Conservation (phyloP, 2,113 vertebrate genomes). For the Neogobius melanostomus region DNA sequence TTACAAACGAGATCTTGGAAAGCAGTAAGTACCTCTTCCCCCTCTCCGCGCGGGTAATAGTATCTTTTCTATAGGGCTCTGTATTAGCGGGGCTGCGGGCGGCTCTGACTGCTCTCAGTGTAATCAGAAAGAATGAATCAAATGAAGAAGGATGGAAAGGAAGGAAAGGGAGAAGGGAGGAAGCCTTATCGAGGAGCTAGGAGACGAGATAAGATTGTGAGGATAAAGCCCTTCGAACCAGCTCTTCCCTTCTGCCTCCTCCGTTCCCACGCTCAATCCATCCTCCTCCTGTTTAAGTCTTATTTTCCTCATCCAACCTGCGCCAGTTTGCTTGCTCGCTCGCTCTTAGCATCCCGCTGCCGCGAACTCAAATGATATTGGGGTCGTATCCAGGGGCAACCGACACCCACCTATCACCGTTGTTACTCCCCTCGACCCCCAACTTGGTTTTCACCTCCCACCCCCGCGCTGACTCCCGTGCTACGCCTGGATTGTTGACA, state of each 20-base stretch:
- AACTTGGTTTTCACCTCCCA: conserved; percentile 61
- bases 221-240: background rate
- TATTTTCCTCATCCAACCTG: conserved; percentile 30
- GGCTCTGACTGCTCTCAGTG: background rate
- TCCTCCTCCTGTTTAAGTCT: conserved; percentile 40
- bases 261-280: conserved; percentile 27
- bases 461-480: conserved; percentile 38
- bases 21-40: background rate
- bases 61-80: conserved; percentile 10
- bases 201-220: conserved; percentile 8
- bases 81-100: conserved; percentile 2
- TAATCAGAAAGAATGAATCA: conserved; percentile 8
- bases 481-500: conserved; percentile 10
- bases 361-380: conserved; percentile 76
- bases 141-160: conserved; percentile 8
- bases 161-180: background rate
- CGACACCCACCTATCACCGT: conserved; percentile 32
- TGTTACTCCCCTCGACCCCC: conserved; percentile 32
- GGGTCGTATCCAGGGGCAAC: conserved; percentile 79
- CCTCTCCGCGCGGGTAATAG: background rate
- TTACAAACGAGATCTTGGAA: conserved; percentile 8
- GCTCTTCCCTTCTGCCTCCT: conserved; percentile 12
- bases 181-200: background rate
- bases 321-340: conserved; percentile 29
- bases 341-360: conserved; percentile 73